Evolutionary conservation across 2,113 vertebrate species (phyloP).

Genomic region (Sinocyclocheilus anophthalmus): DNA sequence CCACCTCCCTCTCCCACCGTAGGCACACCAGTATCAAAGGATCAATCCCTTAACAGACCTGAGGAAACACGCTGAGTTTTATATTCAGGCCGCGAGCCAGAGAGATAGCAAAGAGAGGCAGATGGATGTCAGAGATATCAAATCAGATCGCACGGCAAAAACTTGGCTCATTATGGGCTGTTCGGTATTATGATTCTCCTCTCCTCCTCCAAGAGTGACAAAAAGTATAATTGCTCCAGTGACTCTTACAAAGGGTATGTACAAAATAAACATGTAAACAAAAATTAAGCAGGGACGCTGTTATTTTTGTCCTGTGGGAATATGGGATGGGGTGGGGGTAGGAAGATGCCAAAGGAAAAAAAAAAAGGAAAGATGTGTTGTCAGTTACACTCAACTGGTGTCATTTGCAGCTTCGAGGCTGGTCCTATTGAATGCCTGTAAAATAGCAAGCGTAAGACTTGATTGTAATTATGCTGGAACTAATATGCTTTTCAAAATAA

Average conservation of each 20-base stretch:
- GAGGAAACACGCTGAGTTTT: conserved; percentile 69
- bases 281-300: conserved; percentile 68
- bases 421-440: conserved; percentile 75
- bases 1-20: conserved; percentile 45
- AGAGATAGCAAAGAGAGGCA: conserved; percentile 76
- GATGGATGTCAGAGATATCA: conserved; percentile 83
- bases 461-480: conserved; percentile 85
- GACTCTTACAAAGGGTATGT: conserved; percentile 74
- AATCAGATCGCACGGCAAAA: conserved; percentile 74
- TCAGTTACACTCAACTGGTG: conserved; percentile 82
- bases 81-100: conserved; percentile 78
- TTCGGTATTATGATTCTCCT: conserved; percentile 71
- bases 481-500: conserved; percentile 84
- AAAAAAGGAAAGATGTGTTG: conserved; percentile 65
- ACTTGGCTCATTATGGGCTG: conserved; percentile 71
- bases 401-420: conserved; percentile 74
- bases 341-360: conserved; percentile 58
- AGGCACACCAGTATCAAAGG: conserved; percentile 68
- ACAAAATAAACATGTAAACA: conserved; percentile 79
- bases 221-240: conserved; percentile 79
- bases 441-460: conserved; percentile 76
- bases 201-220: conserved; percentile 69
- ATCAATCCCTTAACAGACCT: conserved; percentile 73
- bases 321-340: not conserved
- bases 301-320: conserved; percentile 78